Conservation (phyloP, 2,888 invertebrate genomes). For the Junonia oenone region DNA sequence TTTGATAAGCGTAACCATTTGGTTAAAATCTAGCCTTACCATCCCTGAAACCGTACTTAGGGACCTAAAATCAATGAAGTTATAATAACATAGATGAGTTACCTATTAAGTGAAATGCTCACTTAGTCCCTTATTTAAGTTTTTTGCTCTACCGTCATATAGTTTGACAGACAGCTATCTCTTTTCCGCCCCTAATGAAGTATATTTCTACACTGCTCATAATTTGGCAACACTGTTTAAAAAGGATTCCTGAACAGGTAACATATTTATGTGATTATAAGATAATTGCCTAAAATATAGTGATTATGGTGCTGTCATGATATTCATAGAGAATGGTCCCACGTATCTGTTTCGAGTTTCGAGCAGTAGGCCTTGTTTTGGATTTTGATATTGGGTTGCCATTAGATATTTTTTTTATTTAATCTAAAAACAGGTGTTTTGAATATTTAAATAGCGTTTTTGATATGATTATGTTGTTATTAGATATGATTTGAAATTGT, state of each 20-base stretch:
- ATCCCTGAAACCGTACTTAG: conserved; percentile 56
- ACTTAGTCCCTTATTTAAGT: too few species aligned
- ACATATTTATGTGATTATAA: too few species aligned
- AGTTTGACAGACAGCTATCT: too few species aligned
- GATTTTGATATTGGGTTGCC: not conserved
- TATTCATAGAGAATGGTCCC: conserved; percentile 75
- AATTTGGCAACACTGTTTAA: too few species aligned
- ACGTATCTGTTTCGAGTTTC: conserved; percentile 59
- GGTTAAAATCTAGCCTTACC: conserved; percentile 58
- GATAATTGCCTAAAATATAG: conserved; percentile 30
- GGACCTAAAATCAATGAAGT: conserved; percentile 41
- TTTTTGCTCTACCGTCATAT: too few species aligned
- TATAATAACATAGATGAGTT: conserved; percentile 3
- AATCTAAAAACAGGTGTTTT: not conserved
- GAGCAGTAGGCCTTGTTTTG: conserved; percentile 48
- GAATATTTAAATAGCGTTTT: not conserved
- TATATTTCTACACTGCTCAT: too few species aligned
- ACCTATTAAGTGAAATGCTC: too few species aligned
- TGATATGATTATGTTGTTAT: not conserved
- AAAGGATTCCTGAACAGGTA: too few species aligned
- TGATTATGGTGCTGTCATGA: conserved; percentile 72
- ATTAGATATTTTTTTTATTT: not conserved
- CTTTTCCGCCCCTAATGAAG: too few species aligned
- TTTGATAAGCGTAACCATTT: conserved; percentile 76
- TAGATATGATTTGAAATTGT: not conserved